Evolutionary conservation across 2,797 vertebrate genomes (phyloP).

Genomic region (Rhinoraja longicauda): DNA sequence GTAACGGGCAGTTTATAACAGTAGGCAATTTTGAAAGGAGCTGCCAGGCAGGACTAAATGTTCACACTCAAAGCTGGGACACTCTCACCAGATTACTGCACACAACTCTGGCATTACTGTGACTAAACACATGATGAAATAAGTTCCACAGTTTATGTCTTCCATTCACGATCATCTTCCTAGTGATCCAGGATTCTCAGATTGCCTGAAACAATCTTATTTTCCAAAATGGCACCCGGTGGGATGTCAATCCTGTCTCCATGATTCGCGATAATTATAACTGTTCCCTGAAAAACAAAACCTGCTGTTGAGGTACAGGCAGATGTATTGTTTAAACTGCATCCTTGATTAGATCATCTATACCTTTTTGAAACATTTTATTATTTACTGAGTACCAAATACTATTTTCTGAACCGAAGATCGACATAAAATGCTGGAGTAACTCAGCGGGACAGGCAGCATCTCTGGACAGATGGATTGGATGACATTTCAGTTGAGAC

Average conservation of each 20-base stretch:
- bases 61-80: not conserved
- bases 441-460: too few species aligned
- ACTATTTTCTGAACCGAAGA: not conserved
- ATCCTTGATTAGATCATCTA: not conserved
- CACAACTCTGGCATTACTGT: not conserved
- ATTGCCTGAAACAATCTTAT: slow-evolving; percentile 97
- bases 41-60: not conserved
- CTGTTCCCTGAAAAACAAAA: slow-evolving; percentile 73
- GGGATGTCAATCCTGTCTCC: slow-evolving; percentile 94
- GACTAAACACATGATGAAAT: not conserved
- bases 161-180: slow-evolving; percentile 45
- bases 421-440: too few species aligned
- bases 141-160: not conserved
- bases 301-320: not conserved
- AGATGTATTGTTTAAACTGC: too few species aligned
- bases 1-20: not conserved
- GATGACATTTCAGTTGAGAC: too few species aligned
- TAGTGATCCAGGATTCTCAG: slow-evolving; percentile 95
- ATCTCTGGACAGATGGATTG: too few species aligned
- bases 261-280: slow-evolving; percentile 97
- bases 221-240: slow-evolving; percentile 85
- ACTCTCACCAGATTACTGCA: not conserved
- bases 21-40: not conserved
- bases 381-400: not conserved
- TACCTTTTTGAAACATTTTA: not conserved